Conservation (phyloP, 1,140 invertebrate genomes). For the Heliconius himera region DNA sequence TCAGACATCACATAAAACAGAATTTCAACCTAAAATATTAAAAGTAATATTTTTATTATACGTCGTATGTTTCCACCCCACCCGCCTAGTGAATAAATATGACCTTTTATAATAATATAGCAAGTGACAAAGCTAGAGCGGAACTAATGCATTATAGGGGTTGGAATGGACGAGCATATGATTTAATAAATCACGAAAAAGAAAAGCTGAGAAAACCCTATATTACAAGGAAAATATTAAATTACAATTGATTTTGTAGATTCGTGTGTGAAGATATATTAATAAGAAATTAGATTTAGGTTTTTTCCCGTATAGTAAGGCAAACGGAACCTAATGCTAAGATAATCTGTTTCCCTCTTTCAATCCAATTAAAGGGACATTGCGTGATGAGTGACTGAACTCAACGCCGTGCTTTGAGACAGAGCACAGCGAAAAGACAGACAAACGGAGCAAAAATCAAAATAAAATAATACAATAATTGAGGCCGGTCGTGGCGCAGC, state of each 20-base stretch:
- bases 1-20: background rate
- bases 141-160: constrained; percentile 52
- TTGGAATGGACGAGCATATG: constrained; percentile 44
- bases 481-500: too few relatives aligned
- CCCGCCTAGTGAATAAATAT: constrained; percentile 47
- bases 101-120: constrained; percentile 55
- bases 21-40: background rate
- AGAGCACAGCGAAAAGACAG: too few relatives aligned
- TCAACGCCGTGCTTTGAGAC: too few relatives aligned
- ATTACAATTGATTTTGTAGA: background rate
- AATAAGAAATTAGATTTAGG: too few relatives aligned
- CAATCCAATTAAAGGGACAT: too few relatives aligned
- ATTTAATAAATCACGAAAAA: constrained; percentile 31
- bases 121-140: constrained; percentile 58
- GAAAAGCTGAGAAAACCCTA: background rate
- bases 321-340: too few relatives aligned
- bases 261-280: background rate
- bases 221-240: background rate
- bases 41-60: background rate
- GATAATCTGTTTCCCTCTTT: too few relatives aligned
- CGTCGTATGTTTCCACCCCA: constrained; percentile 35
- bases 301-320: too few relatives aligned
- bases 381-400: too few relatives aligned
- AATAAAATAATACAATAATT: too few relatives aligned
- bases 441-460: too few relatives aligned